Conservation (phyloP, 1,140 invertebrate species). For the Phthorimaea operculella region DNA sequence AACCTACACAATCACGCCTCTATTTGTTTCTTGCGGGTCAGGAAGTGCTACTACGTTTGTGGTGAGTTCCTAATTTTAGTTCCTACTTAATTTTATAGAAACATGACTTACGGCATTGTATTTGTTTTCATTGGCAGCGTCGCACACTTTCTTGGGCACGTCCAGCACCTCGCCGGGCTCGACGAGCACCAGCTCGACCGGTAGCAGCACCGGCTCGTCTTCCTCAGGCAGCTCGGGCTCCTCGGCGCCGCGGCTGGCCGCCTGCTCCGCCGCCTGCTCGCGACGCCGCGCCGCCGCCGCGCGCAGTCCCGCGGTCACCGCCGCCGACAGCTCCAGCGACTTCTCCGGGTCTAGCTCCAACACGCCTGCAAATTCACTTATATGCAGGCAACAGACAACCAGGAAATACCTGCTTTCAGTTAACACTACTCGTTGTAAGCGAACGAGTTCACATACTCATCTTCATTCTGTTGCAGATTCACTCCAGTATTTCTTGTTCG, state of each 20-base stretch:
- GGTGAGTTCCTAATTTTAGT: too few species aligned
- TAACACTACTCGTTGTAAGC: neutral
- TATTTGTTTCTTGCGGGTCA: slow-evolving; percentile 4
- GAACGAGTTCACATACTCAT: neutral
- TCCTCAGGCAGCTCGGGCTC: slow-evolving; percentile 14
- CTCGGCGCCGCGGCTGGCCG: slow-evolving; percentile 24
- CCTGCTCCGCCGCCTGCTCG: slow-evolving; percentile 10
- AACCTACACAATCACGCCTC: slow-evolving; percentile 17
- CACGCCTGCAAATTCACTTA: slow-evolving; percentile 20
- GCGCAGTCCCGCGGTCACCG: slow-evolving; percentile 6
- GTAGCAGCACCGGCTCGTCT: slow-evolving; percentile 2
- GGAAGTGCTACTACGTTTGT: too few species aligned
- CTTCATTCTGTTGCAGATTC: too few species aligned
- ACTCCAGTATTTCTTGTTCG: too few species aligned
- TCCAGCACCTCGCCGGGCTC: slow-evolving; percentile 35
- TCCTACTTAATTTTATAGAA: too few species aligned
- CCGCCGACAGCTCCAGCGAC: slow-evolving; percentile 15
- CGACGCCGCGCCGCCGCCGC: slow-evolving; percentile 24
- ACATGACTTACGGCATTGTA: too few species aligned
- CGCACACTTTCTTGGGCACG: slow-evolving; percentile 29
- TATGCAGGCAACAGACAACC: neutral
- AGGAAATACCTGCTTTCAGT: neutral
- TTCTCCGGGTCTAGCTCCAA: slow-evolving; percentile 24
- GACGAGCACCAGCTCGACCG: slow-evolving; percentile 22
- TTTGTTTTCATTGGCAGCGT: neutral